These are phyloP conservation scores for Reticulitermes lucifugus DNA, from an alignment of 2,888 invertebrate genomes.

Conservation along the genomic window DNA sequence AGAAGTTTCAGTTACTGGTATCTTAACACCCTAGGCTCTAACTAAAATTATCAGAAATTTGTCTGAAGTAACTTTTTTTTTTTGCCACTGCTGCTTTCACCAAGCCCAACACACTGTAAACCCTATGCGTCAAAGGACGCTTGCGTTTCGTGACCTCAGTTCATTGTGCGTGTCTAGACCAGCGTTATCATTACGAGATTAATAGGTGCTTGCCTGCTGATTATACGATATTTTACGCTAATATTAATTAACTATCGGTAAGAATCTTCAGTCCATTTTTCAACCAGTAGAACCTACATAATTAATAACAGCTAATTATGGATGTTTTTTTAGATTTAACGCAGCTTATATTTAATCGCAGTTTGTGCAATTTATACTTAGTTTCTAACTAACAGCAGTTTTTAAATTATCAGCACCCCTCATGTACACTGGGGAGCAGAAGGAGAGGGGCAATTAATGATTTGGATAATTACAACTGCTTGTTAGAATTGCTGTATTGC, in stretches of 20 bases:
- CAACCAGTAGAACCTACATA: neutral
- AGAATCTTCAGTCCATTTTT: neutral
- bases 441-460: constrained; percentile 8
- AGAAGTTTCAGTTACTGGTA: no score
- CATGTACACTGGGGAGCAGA: neutral
- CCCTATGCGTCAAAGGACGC: no score
- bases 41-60: no score
- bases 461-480: constrained; percentile 7
- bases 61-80: no score
- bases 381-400: neutral
- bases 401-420: constrained; percentile 2
- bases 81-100: no score
- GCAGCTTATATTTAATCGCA: constrained; percentile 12
- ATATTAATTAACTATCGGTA: constrained; percentile 9
- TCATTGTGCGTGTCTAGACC: neutral
- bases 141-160: neutral
- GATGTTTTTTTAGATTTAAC: neutral
- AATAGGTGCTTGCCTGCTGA: neutral
- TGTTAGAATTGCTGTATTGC: neutral
- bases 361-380: neutral
- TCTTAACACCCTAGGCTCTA: no score
- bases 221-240: neutral
- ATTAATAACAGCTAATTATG: neutral
- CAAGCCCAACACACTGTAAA: no score
- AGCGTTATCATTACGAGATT: neutral